These are phyloP conservation scores for Dermochelys coriacea DNA, from an alignment of 2,797 vertebrate species.

Conservation along the genomic window DNA sequence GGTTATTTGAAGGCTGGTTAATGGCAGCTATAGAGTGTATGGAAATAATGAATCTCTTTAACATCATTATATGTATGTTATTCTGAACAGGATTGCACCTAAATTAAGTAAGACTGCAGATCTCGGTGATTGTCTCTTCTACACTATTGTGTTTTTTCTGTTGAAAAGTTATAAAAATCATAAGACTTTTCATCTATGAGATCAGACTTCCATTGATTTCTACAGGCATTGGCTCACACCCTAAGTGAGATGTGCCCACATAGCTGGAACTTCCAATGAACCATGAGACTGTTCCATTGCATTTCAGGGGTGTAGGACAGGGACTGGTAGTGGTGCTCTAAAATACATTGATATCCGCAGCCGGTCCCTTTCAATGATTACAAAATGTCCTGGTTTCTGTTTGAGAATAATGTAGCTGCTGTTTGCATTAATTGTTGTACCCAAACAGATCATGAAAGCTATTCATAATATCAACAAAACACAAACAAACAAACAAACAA, in stretches of 20 bases:
- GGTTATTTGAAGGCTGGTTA: slow-evolving; percentile 44
- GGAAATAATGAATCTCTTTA: slow-evolving; percentile 23
- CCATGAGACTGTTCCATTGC: not conserved
- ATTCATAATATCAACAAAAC: not conserved
- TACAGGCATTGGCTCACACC: not conserved
- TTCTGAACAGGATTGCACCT: not conserved
- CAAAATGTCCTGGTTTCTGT: not conserved
- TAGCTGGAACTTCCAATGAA: not conserved
- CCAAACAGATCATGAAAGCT: slow-evolving; percentile 7
- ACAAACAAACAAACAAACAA: too few species aligned
- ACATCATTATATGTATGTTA: not conserved
- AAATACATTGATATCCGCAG: slow-evolving; percentile 7
- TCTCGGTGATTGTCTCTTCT: not conserved
- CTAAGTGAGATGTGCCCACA: not conserved
- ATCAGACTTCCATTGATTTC: not conserved
- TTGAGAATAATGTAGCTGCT: slow-evolving; percentile 5
- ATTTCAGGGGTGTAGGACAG: not conserved
- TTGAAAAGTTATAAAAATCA: not conserved
- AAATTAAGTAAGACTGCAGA: not conserved
- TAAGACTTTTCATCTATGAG: not conserved
- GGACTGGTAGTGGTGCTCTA: not conserved
- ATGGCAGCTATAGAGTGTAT: not conserved
- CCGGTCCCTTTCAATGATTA: not conserved
- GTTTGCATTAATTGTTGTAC: slow-evolving; percentile 11
- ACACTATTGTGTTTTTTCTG: not conserved